Base-by-base conservation (phyloP, 2,797 vertebrate genomes). In the Typhlichthys eigenmanni region DNA sequence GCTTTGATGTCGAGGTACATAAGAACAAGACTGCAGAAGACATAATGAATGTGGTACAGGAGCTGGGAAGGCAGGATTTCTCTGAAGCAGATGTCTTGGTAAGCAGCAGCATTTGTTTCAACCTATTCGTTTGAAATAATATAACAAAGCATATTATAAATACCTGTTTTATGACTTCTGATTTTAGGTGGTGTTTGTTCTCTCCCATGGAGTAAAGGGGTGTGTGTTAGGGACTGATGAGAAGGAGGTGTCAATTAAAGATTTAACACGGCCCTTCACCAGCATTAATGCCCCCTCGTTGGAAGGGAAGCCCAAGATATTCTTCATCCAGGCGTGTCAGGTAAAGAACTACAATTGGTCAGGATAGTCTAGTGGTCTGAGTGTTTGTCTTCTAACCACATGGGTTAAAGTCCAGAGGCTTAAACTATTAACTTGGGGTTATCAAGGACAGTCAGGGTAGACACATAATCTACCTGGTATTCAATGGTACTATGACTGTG, bases 291-390 rank as follows among this genome's bases (percentile, higher is more conserved):
- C 72, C 5, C 48, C 12, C 4, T 90, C 91, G 0, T 88, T 98
- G 68, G 64, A 63, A 8, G 89, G 88, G 58, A 98, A 98, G 78
- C 96, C 96, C 13, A 98, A 98, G 78, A 75, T 97, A 34, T 98
- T 97, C 82, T 98, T 98, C 76, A 93, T 98, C 83, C 91, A 93
- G 72, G 92, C 92, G 0, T 92, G 92, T 69, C 92, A 93, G 48
- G 90, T 89, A 1, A 8, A 0, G 0, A 0, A 0, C 1, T 52
- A 19, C 32, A 19, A 19, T 19, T 19, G 19, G 19, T 19, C 19
- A 19, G 19, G 19, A 19, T 19, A 19, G 19, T 19, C 19, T 19
- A 19, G 19, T 19, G 19, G 19, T 19, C 19, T 19, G 19, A 19
- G 19, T 3, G 19, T 19, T 19, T 19, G 19, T 19, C 19, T 19